A percentile compares a stretch with the other conserved stretches of the same genome.
Conservation (phyloP, 2,113 vertebrate species). For the Psilopsiagon aymara region DNA sequence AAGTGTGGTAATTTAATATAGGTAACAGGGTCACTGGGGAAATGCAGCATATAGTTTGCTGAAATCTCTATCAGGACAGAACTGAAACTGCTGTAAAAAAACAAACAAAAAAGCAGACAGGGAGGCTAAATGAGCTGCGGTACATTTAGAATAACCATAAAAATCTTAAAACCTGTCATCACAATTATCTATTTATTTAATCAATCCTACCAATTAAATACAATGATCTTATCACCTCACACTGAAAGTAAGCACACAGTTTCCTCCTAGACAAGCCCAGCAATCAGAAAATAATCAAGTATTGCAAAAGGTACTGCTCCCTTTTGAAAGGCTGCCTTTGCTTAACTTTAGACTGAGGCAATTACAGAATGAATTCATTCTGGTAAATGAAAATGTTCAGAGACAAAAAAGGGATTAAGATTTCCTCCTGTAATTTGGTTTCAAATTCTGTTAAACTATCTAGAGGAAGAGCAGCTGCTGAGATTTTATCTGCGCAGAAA, state of each 20-base stretch:
- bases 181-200: not conserved
- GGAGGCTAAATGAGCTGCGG: not conserved
- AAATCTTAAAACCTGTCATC: not conserved
- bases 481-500: slow-evolving; percentile 27
- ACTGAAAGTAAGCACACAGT: not conserved
- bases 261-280: not conserved
- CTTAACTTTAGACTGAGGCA: not conserved
- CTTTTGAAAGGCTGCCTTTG: not conserved
- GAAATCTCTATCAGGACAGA: slow-evolving; percentile 11
- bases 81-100: not conserved
- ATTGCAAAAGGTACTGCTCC: not conserved
- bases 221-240: not conserved
- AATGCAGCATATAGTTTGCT: slow-evolving; percentile 14
- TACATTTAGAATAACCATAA: not conserved
- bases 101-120: slow-evolving; percentile 8
- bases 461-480: not conserved
- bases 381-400: slow-evolving; percentile 13
- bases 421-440: not conserved
- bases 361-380: not conserved
- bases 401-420: not conserved
- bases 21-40: slow-evolving; percentile 28
- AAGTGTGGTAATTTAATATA: slow-evolving; percentile 47
- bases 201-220: not conserved
- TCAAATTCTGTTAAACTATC: slow-evolving; percentile 15
- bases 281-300: not conserved